Base-by-base conservation (phyloP, 2,888 invertebrate genomes). In the Melieria picta region DNA sequence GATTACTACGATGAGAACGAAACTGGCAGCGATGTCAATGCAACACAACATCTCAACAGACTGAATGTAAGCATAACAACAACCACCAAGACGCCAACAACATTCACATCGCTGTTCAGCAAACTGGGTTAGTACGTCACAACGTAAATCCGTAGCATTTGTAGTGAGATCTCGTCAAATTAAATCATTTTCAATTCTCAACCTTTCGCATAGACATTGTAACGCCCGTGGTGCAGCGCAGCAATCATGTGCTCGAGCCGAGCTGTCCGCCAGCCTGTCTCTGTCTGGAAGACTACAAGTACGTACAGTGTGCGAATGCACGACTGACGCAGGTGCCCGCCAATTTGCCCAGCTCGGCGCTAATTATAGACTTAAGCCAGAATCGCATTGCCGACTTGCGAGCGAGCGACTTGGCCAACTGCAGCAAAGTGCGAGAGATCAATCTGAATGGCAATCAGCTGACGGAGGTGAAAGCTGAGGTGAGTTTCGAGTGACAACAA, bases 271-370 rank as follows among this genome's bases (percentile, higher is more conserved):
- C 79, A 30, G 77, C 78, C 43, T 87, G 87, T 69, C 79, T 76
- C 7, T 87, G 87, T 72, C 65, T 81, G 65, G 82, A 85, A 75
- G 83, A 84, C 48, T 83, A 77, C 65, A 83, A 81, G 78, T 80
- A 77, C 72, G 78, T 87, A 62, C 87, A 89, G 81, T 91, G 90
- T 81, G 87, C 89, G 9, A 87, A 88, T 77, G 86, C 85, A 70
- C 86, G 84, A 50, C 82, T 90, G 69, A 87, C 87, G 16, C 87
- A 88, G 78, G 85, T 90, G 65, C 90, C 90, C 46, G 77, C 84
- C 60, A 81, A 84, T 78, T 72, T 87, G 74, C 86, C 87, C 10
- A 77, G 77, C 65, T 83, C 79, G 74, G 82, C 82, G 13, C 75
- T 81, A 57, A 81, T 82, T 52, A 75, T 87, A 77, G 84, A 86